A percentile compares a stretch with the other conserved stretches of the same genome.
Evolutionary conservation across 2,797 vertebrate species (phyloP).

Genomic region (Astyanax mexicanus): DNA sequence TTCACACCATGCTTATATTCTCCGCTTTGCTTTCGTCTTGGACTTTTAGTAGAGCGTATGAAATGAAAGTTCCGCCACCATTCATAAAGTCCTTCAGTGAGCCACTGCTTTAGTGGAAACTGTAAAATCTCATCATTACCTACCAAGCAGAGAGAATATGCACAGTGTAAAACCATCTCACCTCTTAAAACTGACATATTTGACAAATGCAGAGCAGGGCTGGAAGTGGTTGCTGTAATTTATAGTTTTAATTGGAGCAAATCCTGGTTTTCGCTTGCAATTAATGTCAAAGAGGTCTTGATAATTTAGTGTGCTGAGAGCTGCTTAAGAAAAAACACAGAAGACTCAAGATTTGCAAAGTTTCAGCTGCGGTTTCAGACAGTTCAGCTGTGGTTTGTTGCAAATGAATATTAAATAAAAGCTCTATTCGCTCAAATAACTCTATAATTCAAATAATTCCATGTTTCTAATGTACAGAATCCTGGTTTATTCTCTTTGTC

Average conservation of each 20-base stretch:
- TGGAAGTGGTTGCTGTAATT: constrained; percentile 72
- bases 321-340: constrained; percentile 76
- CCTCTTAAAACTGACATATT: constrained; percentile 59
- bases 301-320: constrained; percentile 76
- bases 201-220: constrained; percentile 48
- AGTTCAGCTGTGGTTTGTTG: not conserved
- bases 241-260: constrained; percentile 74
- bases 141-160: constrained; percentile 73
- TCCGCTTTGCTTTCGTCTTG: not conserved
- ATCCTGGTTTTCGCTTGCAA: constrained; percentile 63
- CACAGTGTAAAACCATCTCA: constrained; percentile 47
- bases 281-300: constrained; percentile 67
- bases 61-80: not conserved
- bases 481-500: not conserved
- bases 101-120: constrained; percentile 72
- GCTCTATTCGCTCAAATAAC: too few species aligned
- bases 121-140: constrained; percentile 78
- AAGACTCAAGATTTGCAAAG: constrained; percentile 52
- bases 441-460: too few species aligned
- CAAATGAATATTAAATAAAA: too few species aligned
- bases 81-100: constrained; percentile 56
- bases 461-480: not conserved
- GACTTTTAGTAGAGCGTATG: constrained; percentile 21
- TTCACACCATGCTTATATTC: not conserved
- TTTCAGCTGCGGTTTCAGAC: not conserved